phyloP scores from a whole-genome alignment of 2,797 vertebrate genomes.

The Rhadinocentrus ornatus region DNA sequence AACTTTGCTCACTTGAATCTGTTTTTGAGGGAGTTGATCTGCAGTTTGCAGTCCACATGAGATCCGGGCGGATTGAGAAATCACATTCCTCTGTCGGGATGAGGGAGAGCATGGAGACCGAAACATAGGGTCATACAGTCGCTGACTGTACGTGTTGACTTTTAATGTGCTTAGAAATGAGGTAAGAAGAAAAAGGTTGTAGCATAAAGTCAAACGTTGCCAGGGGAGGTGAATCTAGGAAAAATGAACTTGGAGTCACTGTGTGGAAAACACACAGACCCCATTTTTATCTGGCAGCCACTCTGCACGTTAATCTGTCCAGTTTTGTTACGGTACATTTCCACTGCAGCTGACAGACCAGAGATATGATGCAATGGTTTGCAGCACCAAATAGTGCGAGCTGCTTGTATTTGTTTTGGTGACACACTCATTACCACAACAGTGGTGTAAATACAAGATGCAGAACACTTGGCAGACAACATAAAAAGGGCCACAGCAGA shows the following conservation, averaged over 20 bases:
- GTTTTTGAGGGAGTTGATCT: conserved; percentile 27
- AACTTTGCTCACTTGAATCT: background rate
- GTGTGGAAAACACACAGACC: background rate
- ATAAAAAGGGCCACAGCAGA: background rate
- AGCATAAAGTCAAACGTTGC: background rate
- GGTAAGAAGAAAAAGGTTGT: background rate
- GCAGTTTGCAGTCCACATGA: conserved; percentile 47
- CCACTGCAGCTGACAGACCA: background rate
- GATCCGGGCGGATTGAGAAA: conserved; percentile 61
- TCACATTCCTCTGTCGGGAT: conserved; percentile 54
- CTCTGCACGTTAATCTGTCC: background rate
- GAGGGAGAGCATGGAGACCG: conserved; percentile 26
- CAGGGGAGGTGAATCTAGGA: background rate
- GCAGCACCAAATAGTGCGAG: background rate
- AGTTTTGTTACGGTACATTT: background rate
- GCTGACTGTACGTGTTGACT: background rate
- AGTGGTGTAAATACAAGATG: conserved; percentile 17
- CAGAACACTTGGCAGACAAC: background rate
- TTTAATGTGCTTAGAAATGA: background rate
- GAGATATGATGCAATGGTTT: background rate
- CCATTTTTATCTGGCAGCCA: background rate
- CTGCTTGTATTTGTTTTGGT: conserved; percentile 12
- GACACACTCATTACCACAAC: background rate
- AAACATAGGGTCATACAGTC: background rate
- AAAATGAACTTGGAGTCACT: conserved; percentile 15